Base-by-base conservation (phyloP, 2,888 invertebrate genomes). In the Corbicula japonica region DNA sequence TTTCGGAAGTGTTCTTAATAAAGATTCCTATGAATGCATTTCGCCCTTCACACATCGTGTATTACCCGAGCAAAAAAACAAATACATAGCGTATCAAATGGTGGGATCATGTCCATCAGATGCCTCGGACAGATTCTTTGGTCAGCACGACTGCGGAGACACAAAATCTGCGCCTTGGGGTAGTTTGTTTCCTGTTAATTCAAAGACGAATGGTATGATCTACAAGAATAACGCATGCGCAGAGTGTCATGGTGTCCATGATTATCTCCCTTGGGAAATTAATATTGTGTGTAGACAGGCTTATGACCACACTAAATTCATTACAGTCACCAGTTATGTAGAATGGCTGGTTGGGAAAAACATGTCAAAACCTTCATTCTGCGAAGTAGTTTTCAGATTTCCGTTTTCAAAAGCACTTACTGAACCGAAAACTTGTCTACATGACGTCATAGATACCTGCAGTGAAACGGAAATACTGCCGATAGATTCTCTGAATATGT, bases 221-320 rank as follows among this genome's bases (percentile, higher is more conserved):
- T 62, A 62, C 48, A 62, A 62, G 30, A 62, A 62, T 32, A 32
- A 23, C n/a, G 62, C 32, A 21, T 62, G 62, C 48, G 62, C 62
- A 26, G 62, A 62, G 1, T 46, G 48, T 30, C 48, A 62, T 48
- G 32, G 48, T 18, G 44, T 62, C 3, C 28, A 15, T 32, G 48
- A 62, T 21, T n/a, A n/a, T n/a, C n/a, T n/a, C n/a, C n/a, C n/a
- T n/a, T n/a, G n/a, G n/a, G n/a, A n/a, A n/a, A n/a, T n/a, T n/a
- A n/a, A n/a, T n/a, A n/a, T n/a, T n/a, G n/a, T n/a, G n/a, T n/a
- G n/a, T n/a, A n/a, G n/a, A n/a, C n/a, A n/a, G n/a, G n/a, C n/a
- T n/a, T n/a, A n/a, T n/a, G n/a, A n/a, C n/a, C n/a, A n/a, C n/a
- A n/a, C n/a, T n/a, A n/a, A n/a, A n/a, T n/a, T n/a, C n/a, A n/a